Evolutionary conservation across 1,140 invertebrate genomes (phyloP), one percentile per base, ranked within the genome.

Genomic region (Brachionus asplanchnoidis): DNA sequence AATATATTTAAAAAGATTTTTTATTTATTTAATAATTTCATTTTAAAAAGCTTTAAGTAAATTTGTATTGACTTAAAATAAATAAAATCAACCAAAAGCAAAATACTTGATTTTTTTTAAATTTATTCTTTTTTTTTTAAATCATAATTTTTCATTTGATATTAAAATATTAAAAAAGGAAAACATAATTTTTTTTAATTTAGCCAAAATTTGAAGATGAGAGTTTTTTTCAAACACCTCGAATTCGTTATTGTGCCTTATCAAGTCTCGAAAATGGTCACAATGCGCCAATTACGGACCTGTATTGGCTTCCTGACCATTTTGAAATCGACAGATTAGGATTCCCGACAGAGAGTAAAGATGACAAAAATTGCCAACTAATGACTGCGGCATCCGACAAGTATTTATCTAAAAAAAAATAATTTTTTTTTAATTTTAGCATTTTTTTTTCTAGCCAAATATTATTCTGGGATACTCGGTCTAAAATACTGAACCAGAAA

Each of bases 261-360:
- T 90, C 89, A 7, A 89, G 87, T 86, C 88, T 90, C 77, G 90
- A 90, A 73, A 85, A 88, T 84, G 88, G 88, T 66, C 90, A 91
- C 82, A 86, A 86, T 84, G 86, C 87, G 56, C 86, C 88, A 20
- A 88, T 90, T 8, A 89, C 89, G 66, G 88, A 90, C 86, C 85
- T 91, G 32, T 86, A 86, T 26, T 91, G 90, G 90, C 46, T 91
- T 4, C 90, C 90, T 42, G 87, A 88, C 85, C 88, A 90, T 86
- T 86, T 90, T 86, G 88, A 90, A 87, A 82, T 90, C 11, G 89
- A 87, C 83, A 87, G 88, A 85, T 87, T 89, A 86, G 89, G 89
- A n/a, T 87, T 89, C 8, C 88, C 88, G 8, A 86, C 87, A 83
- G 89, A 90, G 86, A 90, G 89, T 85, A 87, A 86, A 66, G 70